These are phyloP conservation scores for Poicephalus meyeri DNA, from an alignment of 2,113 vertebrate species.

Conservation along the genomic window DNA sequence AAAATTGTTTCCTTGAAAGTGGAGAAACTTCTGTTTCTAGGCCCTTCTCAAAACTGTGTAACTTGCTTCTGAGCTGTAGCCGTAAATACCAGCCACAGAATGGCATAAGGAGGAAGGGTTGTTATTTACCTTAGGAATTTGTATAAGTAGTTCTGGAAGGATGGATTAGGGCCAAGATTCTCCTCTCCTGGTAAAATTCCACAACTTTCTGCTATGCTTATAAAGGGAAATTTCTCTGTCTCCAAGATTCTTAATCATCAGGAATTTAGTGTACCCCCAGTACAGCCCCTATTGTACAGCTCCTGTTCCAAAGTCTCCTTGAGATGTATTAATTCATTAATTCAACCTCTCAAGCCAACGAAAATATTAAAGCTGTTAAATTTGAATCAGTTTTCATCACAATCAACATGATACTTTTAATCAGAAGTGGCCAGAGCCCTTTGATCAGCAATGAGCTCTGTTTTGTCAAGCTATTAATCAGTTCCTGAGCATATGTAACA, in stretches of 20 bases:
- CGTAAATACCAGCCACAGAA: not conserved
- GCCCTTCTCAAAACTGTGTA: not conserved
- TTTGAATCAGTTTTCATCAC: not conserved
- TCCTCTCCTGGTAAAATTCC: not conserved
- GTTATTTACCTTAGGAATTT: not conserved
- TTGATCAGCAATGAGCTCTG: not conserved
- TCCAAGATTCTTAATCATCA: not conserved
- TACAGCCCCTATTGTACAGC: not conserved
- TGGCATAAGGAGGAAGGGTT: not conserved
- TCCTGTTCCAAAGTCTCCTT: not conserved
- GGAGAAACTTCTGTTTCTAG: not conserved
- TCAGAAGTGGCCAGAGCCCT: not conserved
- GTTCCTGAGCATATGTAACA: not conserved
- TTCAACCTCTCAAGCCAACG: not conserved
- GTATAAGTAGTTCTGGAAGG: not conserved
- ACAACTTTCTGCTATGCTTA: not conserved
- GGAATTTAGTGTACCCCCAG: not conserved
- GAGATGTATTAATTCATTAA: not conserved
- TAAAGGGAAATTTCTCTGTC: not conserved
- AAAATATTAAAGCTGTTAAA: not conserved
- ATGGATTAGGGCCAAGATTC: not conserved
- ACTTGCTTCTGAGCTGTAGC: not conserved
- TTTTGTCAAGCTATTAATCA: not conserved
- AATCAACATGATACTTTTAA: not conserved
- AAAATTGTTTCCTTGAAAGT: not conserved